A percentile compares a stretch with the other conserved stretches of the same genome.
Evolutionary conservation across 37 sponge, comb jelly and placozoan species (phyloP).

Genomic region (Eunapius fragilis): DNA sequence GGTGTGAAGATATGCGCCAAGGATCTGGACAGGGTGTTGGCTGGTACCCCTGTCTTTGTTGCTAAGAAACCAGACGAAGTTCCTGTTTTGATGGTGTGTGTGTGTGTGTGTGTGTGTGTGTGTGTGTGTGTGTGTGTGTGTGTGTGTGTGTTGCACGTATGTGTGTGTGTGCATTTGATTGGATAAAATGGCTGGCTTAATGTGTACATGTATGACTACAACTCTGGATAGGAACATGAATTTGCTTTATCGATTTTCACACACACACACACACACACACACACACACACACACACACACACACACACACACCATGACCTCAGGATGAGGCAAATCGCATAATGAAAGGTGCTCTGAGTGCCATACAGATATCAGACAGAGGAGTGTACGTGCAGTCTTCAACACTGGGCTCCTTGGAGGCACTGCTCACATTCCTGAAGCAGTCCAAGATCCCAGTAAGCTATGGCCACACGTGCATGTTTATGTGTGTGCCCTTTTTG

Average conservation of each 20-base stretch:
- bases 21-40: conserved; percentile 90
- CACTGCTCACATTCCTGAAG: conserved; percentile 93
- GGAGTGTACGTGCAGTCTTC: conserved; percentile 99
- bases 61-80: conserved; percentile 90
- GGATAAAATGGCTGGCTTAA: too few species aligned
- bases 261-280: background rate
- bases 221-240: background rate
- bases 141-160: background rate
- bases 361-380: conserved; percentile 83
- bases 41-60: conserved; percentile 91
- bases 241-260: background rate
- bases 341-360: conserved; percentile 68
- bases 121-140: background rate
- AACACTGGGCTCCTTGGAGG: conserved; percentile 97
- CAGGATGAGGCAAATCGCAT: conserved; percentile 72
- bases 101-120: conserved; percentile 2
- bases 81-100: conserved; percentile 77
- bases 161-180: background rate
- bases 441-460: conserved; percentile 95
- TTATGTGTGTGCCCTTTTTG: background rate
- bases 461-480: background rate
- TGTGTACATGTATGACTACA: too few species aligned
- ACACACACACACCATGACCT: too few species aligned
- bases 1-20: conserved; percentile 86
- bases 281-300: background rate